Evolutionary conservation across 2,888 invertebrate genomes (phyloP).

Genomic region (Chymomyza amoena): DNA sequence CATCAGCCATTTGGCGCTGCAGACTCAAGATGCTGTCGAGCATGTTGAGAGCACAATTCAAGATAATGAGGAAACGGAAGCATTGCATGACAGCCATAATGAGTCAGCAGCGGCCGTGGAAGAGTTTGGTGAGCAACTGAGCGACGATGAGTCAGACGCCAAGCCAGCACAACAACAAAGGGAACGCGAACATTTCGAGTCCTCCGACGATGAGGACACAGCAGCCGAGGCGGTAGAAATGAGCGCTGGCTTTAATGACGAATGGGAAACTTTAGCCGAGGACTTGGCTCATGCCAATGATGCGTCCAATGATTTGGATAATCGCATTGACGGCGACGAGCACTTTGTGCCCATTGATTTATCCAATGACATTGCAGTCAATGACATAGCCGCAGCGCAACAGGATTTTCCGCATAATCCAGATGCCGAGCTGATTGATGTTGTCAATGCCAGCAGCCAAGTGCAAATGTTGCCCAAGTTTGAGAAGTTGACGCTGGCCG

Average conservation of each 20-base stretch:
- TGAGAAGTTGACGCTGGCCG: constrained; percentile 62
- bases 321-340: constrained; percentile 74
- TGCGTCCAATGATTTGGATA: constrained; percentile 66
- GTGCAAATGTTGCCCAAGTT: constrained; percentile 57
- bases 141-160: constrained; percentile 26
- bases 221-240: constrained; percentile 45
- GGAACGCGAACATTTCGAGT: constrained; percentile 72
- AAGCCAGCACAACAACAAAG: constrained; percentile 10
- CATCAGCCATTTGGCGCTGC: constrained; percentile 7
- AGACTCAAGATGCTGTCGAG: constrained; percentile 42
- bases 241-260: constrained; percentile 70
- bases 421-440: constrained; percentile 76
- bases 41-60: constrained; percentile 42
- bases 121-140: constrained; percentile 36
- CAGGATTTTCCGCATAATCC: constrained; percentile 74
- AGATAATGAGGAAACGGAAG: constrained; percentile 71
- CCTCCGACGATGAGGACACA: constrained; percentile 68
- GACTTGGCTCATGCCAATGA: constrained; percentile 38
- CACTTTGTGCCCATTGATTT: constrained; percentile 74
- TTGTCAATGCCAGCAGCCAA: constrained; percentile 20
- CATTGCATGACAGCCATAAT: constrained; percentile 64
- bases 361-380: constrained; percentile 78
- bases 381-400: constrained; percentile 75
- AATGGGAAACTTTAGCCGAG: constrained; percentile 67
- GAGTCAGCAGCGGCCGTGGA: constrained; percentile 50